phyloP scores from a whole-genome alignment of 1,140 invertebrate species.

The Coenobita brevimanus region DNA sequence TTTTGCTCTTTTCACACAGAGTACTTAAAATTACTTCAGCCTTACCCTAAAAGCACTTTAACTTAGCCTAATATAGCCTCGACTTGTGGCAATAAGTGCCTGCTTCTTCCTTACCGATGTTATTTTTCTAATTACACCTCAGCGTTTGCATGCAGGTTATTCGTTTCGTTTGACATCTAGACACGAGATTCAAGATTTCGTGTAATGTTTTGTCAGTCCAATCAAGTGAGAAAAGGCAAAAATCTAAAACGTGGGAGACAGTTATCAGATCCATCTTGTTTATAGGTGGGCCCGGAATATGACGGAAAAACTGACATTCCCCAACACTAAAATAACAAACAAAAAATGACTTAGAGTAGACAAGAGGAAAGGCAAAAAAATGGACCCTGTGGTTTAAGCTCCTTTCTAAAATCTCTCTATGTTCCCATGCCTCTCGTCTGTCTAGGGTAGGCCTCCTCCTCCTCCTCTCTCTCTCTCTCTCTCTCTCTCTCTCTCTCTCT shows the following conservation, averaged over 20 bases:
- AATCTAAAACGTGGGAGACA: neutral
- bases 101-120: too few species aligned
- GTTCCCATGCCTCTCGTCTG: constrained; percentile 26
- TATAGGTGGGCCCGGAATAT: neutral
- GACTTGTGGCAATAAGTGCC: too few species aligned
- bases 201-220: too few species aligned
- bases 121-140: too few species aligned
- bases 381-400: constrained; percentile 25
- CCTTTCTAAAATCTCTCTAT: constrained; percentile 47
- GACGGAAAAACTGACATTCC: constrained; percentile 31
- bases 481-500: neutral
- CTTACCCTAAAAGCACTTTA: too few species aligned
- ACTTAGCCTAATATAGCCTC: too few species aligned
- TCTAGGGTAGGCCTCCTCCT: constrained; percentile 13
- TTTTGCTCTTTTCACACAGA: too few species aligned
- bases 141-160: too few species aligned
- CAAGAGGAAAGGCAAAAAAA: constrained; percentile 31
- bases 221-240: neutral
- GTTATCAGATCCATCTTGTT: constrained; percentile 33
- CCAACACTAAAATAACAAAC: constrained; percentile 43
- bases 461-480: constrained; percentile 3
- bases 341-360: constrained; percentile 36
- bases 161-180: too few species aligned
- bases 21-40: too few species aligned
- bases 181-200: too few species aligned